A percentile compares a stretch with the other conserved stretches of the same genome.
Evolutionary conservation across 2,797 vertebrate species (phyloP).

Genomic region (Acanthornis magna): DNA sequence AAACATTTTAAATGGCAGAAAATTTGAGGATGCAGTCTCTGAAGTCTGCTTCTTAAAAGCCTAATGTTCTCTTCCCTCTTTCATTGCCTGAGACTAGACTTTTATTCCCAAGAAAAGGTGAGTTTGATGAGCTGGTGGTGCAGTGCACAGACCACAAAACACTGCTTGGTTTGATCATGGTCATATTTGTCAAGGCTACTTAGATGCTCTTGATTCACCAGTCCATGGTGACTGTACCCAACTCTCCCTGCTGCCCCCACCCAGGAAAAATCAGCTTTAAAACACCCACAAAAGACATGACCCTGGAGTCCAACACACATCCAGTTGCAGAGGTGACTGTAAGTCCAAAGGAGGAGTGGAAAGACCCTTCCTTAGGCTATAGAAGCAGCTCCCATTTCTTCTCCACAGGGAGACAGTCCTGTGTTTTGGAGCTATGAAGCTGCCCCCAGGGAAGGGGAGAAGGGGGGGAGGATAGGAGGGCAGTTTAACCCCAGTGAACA

Average conservation of each 20-base stretch:
- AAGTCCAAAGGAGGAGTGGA: not conserved
- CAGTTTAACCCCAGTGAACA: not conserved
- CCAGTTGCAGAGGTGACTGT: not conserved
- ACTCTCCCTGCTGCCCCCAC: not conserved
- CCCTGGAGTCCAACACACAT: not conserved
- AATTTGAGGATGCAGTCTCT: conserved; percentile 32
- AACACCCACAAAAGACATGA: not conserved
- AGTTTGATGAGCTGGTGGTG: not conserved
- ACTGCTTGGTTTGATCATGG: not conserved
- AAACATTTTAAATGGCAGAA: conserved; percentile 60
- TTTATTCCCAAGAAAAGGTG: not conserved
- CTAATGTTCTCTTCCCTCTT: not conserved
- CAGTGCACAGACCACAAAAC: not conserved
- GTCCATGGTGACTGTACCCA: not conserved
- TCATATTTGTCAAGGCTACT: not conserved
- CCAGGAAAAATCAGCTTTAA: not conserved
- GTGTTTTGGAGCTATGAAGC: not conserved
- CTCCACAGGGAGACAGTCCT: not conserved
- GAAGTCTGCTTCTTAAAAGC: conserved; percentile 46
- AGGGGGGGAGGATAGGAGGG: no score
- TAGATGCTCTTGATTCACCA: not conserved
- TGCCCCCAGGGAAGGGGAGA: not conserved
- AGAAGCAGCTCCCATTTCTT: not conserved
- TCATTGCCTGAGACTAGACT: not conserved
- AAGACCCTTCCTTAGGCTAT: not conserved